A percentile compares a stretch with the other conserved stretches of the same genome.
phyloP scores from a whole-genome alignment of 2,888 invertebrate species.

The Dioctria rufipes region DNA sequence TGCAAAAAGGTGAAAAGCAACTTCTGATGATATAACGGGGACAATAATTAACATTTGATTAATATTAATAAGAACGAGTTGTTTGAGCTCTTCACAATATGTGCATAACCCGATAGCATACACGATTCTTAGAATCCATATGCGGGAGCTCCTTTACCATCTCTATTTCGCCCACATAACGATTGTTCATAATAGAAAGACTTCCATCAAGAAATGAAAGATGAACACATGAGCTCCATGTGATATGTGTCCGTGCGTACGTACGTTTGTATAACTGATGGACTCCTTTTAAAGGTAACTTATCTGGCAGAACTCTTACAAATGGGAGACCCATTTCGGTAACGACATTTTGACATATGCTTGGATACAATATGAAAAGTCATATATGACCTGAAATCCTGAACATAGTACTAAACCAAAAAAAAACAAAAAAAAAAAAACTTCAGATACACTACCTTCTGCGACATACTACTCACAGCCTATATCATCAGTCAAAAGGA shows the following conservation, averaged over 20 bases:
- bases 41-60: slow-evolving; percentile 35
- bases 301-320: slow-evolving; percentile 23
- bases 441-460: slow-evolving; percentile 8
- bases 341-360: slow-evolving; percentile 42
- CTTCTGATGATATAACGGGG: slow-evolving; percentile 2
- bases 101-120: slow-evolving; percentile 12
- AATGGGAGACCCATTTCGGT: slow-evolving; percentile 32
- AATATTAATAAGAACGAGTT: slow-evolving; percentile 19
- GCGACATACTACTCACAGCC: slow-evolving; percentile 12
- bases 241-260: neutral
- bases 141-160: too few species aligned
- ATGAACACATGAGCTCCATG: neutral
- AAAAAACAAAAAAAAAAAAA: neutral
- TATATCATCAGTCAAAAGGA: slow-evolving; percentile 28
- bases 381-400: neutral
- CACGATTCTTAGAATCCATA: too few species aligned
- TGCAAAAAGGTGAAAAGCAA: slow-evolving; percentile 10
- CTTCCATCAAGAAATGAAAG: neutral
- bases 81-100: neutral
- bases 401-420: neutral
- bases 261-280: slow-evolving; percentile 19
- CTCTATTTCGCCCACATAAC: too few species aligned
- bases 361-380: slow-evolving; percentile 25
- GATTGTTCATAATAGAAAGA: too few species aligned
- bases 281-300: slow-evolving; percentile 34